phyloP scores from a whole-genome alignment of 92 coral and sea anemone genomes.

The Micromussa lordhowensis region DNA sequence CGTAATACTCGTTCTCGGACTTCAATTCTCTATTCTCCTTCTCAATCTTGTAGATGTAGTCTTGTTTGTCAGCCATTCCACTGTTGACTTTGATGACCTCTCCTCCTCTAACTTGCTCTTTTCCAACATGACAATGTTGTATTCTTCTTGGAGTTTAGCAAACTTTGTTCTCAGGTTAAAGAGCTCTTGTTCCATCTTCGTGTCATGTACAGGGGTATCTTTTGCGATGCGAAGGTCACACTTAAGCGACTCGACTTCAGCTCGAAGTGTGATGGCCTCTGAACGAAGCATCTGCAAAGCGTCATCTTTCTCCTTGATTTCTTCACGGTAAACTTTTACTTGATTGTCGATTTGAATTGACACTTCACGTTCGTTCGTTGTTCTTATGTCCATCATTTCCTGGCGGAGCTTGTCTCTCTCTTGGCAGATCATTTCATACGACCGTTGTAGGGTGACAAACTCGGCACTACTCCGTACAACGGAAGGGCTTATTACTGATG shows the following conservation, averaged over 20 bases:
- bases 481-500: conserved; percentile 4
- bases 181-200: conserved; percentile 29
- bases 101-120: conserved; percentile 61
- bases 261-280: conserved; percentile 30
- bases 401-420: conserved; percentile 45
- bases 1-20: conserved; percentile 57
- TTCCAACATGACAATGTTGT: conserved; percentile 31
- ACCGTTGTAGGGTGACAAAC: conserved; percentile 4
- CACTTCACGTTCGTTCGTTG: conserved; percentile 53
- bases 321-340: conserved; percentile 54
- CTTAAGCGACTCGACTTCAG: conserved; percentile 40
- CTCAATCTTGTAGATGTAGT: conserved; percentile 66
- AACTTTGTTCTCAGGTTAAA: conserved; percentile 10
- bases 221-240: conserved; percentile 48
- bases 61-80: conserved; percentile 60
- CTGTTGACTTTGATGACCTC: conserved; percentile 50
- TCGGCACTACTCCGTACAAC: conserved; percentile 21
- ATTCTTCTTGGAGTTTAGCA: conserved; percentile 59
- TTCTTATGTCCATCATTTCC: conserved; percentile 17
- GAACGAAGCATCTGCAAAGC: conserved; percentile 25
- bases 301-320: conserved; percentile 44
- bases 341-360: conserved; percentile 55
- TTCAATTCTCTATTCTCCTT: conserved; percentile 65
- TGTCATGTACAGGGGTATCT: conserved; percentile 34
- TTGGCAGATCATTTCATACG: conserved; percentile 12